phyloP scores from a whole-genome alignment of 2,113 vertebrate species.

The Pelodiscus sinensis region DNA sequence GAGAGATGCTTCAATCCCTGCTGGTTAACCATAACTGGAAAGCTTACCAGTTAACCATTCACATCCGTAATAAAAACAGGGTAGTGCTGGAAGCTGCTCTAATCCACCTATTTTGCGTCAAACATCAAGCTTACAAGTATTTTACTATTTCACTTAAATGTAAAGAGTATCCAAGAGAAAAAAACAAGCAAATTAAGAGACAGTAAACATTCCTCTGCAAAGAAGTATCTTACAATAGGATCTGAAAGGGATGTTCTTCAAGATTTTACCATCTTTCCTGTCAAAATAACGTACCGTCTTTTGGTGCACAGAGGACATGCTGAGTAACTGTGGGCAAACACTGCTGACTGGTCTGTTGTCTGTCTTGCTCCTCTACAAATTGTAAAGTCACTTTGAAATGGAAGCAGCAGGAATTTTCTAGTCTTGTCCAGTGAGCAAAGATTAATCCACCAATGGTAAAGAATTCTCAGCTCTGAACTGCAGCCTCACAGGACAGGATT shows the following conservation, averaged over 20 bases:
- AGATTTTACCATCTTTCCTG: not conserved
- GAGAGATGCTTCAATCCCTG: too few species aligned
- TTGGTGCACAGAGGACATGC: not conserved
- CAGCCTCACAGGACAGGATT: not conserved
- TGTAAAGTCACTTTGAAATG: not conserved
- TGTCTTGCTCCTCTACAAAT: not conserved
- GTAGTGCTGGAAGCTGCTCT: not conserved
- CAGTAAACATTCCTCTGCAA: not conserved
- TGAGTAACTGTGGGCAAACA: not conserved
- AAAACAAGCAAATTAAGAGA: not conserved
- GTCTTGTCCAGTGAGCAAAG: not conserved
- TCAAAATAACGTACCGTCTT: not conserved
- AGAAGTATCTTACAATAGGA: not conserved
- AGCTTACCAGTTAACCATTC: too few species aligned
- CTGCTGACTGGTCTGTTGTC: not conserved
- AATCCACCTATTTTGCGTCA: not conserved
- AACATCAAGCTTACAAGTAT: not conserved
- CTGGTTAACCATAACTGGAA: too few species aligned
- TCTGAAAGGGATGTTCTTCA: not conserved
- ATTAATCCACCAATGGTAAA: not conserved
- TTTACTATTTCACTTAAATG: not conserved
- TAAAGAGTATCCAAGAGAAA: not conserved
- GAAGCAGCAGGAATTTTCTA: not conserved
- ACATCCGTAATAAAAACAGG: too few species aligned
- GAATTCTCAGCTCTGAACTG: not conserved